Base-by-base conservation (phyloP, 2,888 invertebrate species). In the Tipula lateralis region DNA sequence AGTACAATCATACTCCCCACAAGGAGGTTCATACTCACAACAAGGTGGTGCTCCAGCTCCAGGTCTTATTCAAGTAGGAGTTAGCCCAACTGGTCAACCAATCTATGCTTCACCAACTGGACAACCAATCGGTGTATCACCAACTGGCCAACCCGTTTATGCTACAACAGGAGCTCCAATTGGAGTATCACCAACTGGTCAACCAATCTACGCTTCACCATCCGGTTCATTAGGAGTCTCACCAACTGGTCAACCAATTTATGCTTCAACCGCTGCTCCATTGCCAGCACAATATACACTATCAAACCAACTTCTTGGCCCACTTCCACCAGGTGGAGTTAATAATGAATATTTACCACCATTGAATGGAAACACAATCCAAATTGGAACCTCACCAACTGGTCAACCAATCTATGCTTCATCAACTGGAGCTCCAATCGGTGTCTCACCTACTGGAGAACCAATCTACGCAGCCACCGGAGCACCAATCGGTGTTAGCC, bases 171-270 rank as follows among this genome's bases (percentile, higher is more conserved):
- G 82, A 12, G 7, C 36, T 24, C 32, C 32, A 66, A 30, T 32
- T n/a, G 29, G 84, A 13, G 29, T 29, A 0, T 80, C 86, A 1
- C 85, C 85, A 39, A 86, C 87, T 1, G 84, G 86, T 2, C 84
- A 85, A 36, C 81, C 81, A 39, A 39, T 84, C 0, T 29, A 80
- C 12, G 85, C 44, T 19, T 39, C 44, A 84, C 86, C 87, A 66
- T 66, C 66, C 6, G 66, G 66, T 66, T 66, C 66, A 66, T 66
- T 66, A 6, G 85, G 86, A 0, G 86, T 87, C 2, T 85, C 86
- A 2, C 66, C 83, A 44, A 39, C 84, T 66, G 50, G 82, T 66
- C 66, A 66, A 24, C 66, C 66, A 66, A 66, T 66, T 9, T 66
- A 66, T 66, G 66, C 66, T 66, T 66, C 66, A 24, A 66, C 66